phyloP scores from a whole-genome alignment of 2,113 vertebrate species.

The Myxocyprinus asiaticus region DNA sequence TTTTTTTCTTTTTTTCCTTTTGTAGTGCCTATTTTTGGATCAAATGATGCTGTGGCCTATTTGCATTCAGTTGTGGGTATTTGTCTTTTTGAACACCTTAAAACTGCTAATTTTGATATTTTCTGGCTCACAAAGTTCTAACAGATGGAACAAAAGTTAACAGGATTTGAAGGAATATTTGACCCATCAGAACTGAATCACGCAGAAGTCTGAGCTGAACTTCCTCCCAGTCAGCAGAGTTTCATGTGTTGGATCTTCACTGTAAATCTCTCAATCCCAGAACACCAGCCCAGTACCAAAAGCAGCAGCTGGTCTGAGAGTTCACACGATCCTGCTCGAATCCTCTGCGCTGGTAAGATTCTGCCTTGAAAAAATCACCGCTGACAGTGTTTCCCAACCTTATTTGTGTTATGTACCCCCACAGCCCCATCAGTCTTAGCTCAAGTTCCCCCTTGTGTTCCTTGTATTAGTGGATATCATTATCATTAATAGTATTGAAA shows the following conservation, averaged over 20 bases:
- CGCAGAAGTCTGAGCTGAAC: neutral
- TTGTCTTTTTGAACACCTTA: neutral
- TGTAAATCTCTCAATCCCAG: constrained; percentile 61
- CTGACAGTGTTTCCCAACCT: constrained; percentile 52
- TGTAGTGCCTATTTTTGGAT: neutral
- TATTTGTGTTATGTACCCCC: too few relatives aligned
- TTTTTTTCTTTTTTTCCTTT: neutral
- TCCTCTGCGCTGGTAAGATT: constrained; percentile 64
- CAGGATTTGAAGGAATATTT: neutral
- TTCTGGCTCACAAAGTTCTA: neutral
- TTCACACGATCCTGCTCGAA: constrained; percentile 75
- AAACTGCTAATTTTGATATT: neutral
- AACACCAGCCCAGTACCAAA: constrained; percentile 69
- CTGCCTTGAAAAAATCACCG: constrained; percentile 59
- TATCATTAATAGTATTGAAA: too few relatives aligned
- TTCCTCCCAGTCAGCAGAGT: constrained; percentile 15
- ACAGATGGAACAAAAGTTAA: neutral
- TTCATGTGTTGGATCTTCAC: constrained; percentile 37
- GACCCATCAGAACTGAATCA: neutral
- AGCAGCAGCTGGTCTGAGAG: constrained; percentile 69
- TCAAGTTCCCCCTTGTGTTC: too few relatives aligned
- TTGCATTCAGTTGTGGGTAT: constrained; percentile 5
- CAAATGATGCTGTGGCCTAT: neutral
- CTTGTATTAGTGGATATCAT: too few relatives aligned
- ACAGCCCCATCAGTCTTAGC: too few relatives aligned